Evolutionary conservation across 2,113 vertebrate genomes (phyloP), one percentile per base, ranked within the genome.

Genomic region (Scophthalmus maximus): DNA sequence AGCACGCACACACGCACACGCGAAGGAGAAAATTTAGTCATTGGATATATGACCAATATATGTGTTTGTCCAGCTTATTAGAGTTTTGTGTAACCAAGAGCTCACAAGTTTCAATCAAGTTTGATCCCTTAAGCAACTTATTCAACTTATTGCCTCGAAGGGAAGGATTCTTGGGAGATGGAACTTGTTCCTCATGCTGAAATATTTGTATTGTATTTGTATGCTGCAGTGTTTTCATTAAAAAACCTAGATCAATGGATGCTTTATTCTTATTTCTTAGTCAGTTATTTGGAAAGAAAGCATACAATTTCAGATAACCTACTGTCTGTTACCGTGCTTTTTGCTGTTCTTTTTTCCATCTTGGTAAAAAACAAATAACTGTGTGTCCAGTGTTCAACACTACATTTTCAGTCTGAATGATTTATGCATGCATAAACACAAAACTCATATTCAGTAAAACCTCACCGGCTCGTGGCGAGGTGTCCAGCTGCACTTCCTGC

Each of bases 381-480:
- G 4, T 50, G 38, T 34, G 10, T 71, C 78, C 17, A 72, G 53
- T 80, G 55, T 49, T 56, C 23, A 30, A 26, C 57, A 52, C 68
- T 6, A 55, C 36, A 60, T 49, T 71, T 69, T 67, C 22, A 56
- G 22, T 53, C 38, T 66, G 58, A 59, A 60, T 79, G 75, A 79
- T 86, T 82, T 25, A 67, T 25, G 42, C 44, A 32, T 18, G 25
- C 53, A 50, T 42, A 55, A 71, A 73, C 47, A 42, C 34, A 52
- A 51, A 68, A 52, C 1, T 55, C 8, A 11, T 11, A 9, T 61
- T 32, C 3, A 14, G 25, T 8, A 4, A 27, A 78, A 47, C 66
- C 94, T 95, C 93, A 98, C 97, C 26, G 96, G 95, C 83, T 98
- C 97, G 47, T 93, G 92, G 40, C 96, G 97, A 50, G 97, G 97